Evolutionary conservation across 2,113 vertebrate species (phyloP).

Genomic region (Pleuronectes platessa): DNA sequence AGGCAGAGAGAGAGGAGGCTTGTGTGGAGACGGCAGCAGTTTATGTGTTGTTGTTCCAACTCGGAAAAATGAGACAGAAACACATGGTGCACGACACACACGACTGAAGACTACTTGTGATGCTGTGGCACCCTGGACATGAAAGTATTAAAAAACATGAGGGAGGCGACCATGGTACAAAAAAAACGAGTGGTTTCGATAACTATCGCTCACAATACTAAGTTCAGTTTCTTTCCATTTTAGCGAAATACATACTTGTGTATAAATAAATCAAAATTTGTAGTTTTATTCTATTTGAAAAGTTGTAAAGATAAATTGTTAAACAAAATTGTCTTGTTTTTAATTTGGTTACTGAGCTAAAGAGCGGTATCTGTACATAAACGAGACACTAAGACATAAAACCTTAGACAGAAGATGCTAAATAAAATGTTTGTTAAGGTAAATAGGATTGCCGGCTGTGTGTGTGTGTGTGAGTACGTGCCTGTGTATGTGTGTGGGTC

Average conservation of each 20-base stretch:
- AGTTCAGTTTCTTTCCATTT: constrained; percentile 28
- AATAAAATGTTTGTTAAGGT: background rate
- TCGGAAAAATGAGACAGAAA: background rate
- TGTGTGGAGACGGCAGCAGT: constrained; percentile 1
- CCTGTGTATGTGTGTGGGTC: constrained; percentile 13
- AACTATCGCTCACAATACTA: constrained; percentile 4
- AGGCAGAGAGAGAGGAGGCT: constrained; percentile 7
- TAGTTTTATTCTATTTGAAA: constrained; percentile 40
- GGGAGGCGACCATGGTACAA: background rate
- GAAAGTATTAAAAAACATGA: constrained; percentile 4
- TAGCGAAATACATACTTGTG: constrained; percentile 44
- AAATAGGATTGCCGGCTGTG: constrained; percentile 8
- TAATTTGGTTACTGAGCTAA: constrained; percentile 53
- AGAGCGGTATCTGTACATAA: constrained; percentile 32
- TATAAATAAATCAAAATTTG: constrained; percentile 21
- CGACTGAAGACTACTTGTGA: background rate
- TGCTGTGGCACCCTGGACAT: constrained; percentile 8
- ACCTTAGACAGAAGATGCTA: constrained; percentile 7
- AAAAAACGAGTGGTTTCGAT: constrained; percentile 7
- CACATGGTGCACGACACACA: constrained; percentile 17
- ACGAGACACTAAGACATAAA: background rate
- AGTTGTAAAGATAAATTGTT: constrained; percentile 41
- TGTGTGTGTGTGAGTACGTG: constrained; percentile 8
- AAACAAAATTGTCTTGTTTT: constrained; percentile 25
- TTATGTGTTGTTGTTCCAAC: constrained; percentile 19